Percentiles rank a stretch among this genome's conserved stretches.
phyloP scores from a whole-genome alignment of 2,797 vertebrate genomes.

The Myioborus miniatus region DNA sequence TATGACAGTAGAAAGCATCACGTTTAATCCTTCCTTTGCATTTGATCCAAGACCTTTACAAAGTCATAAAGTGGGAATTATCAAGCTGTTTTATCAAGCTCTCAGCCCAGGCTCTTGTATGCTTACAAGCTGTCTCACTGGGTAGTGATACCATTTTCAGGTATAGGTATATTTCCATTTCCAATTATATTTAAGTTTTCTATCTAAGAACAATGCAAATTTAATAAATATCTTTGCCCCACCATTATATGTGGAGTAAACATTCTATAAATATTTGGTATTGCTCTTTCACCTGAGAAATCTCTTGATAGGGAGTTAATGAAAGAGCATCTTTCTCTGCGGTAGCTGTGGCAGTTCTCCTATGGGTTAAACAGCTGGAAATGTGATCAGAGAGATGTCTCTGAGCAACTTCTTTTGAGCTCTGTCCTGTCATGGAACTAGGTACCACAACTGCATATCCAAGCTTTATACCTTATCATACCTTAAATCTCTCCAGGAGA shows the following conservation, averaged over 20 bases:
- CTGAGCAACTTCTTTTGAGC: neutral
- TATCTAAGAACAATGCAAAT: neutral
- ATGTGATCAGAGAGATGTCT: neutral
- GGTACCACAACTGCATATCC: neutral
- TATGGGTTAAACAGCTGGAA: neutral
- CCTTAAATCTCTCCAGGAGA: neutral
- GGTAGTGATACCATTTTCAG: neutral
- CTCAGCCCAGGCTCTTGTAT: neutral
- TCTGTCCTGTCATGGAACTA: neutral
- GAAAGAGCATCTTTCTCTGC: neutral
- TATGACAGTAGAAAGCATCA: neutral
- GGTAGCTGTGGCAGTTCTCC: neutral
- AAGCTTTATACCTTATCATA: neutral
- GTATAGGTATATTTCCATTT: neutral
- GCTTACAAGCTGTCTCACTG: neutral
- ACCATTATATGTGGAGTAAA: neutral
- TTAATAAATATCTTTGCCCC: neutral
- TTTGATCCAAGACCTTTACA: neutral
- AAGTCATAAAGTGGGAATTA: neutral
- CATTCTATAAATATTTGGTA: neutral
- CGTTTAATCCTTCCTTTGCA: neutral
- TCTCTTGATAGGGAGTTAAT: neutral
- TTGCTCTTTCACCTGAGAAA: neutral
- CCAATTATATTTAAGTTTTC: neutral
- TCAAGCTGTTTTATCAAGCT: neutral